A percentile compares a stretch with the other conserved stretches of the same genome.
Conservation (phyloP, 2,888 invertebrate genomes). For the Chloromyia formosa region DNA sequence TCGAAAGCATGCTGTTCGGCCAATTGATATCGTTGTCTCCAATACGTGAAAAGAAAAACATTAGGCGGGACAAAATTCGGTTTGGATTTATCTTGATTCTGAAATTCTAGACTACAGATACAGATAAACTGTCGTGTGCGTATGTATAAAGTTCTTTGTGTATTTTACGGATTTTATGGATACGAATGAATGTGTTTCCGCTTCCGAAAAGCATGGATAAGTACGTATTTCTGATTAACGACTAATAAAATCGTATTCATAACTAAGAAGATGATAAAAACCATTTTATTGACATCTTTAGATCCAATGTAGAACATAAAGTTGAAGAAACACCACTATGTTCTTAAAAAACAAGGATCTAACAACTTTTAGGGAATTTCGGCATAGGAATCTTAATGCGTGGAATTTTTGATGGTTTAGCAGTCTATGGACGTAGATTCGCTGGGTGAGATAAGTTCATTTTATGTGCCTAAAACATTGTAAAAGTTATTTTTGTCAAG, state of each 20-base stretch:
- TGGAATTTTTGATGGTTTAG: no score
- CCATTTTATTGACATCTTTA: no score
- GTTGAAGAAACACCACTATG: no score
- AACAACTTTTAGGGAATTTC: no score
- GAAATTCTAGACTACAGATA: background rate
- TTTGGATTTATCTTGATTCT: background rate
- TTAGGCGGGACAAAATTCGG: background rate
- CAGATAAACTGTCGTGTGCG: no score
- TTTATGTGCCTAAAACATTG: no score
- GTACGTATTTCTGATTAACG: slow-evolving; percentile 4
- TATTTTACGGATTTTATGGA: background rate
- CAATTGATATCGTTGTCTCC: background rate
- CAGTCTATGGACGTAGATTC: no score
- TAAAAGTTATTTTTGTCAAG: no score
- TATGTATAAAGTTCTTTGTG: background rate
- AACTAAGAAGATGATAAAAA: background rate
- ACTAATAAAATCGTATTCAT: slow-evolving; percentile 37
- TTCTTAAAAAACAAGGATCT: no score
- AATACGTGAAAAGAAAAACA: slow-evolving; percentile 19
- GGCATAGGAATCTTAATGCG: no score
- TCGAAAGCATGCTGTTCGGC: background rate
- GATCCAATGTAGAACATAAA: no score
- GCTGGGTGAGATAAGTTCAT: no score
- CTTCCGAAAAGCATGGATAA: background rate
- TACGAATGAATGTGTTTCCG: background rate